A percentile compares a stretch with the other conserved stretches of the same genome.
phyloP scores from a whole-genome alignment of 1,140 invertebrate species.

The Formica selysi region DNA sequence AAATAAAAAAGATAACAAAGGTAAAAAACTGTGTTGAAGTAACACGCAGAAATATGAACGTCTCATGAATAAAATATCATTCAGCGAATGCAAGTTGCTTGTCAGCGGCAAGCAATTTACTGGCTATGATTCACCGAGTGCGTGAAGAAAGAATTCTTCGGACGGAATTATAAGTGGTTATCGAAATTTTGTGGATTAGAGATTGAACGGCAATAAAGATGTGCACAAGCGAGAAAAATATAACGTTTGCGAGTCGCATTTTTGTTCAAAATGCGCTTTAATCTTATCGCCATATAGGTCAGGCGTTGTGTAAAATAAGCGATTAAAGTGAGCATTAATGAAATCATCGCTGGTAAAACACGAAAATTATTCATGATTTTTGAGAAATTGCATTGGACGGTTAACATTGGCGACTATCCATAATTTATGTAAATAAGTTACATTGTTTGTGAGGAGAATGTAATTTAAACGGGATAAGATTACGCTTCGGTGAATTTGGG shows the following conservation, averaged over 20 bases:
- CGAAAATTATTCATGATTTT: neutral
- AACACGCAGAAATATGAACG: constrained; percentile 1
- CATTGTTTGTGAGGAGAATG: constrained; percentile 15
- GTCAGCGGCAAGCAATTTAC: constrained; percentile 61
- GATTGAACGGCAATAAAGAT: neutral
- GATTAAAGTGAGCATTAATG: constrained; percentile 58
- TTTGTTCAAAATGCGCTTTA: constrained; percentile 1
- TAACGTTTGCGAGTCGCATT: constrained; percentile 8
- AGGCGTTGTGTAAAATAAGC: constrained; percentile 59
- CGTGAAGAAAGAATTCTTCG: constrained; percentile 65
- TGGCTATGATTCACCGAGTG: constrained; percentile 65
- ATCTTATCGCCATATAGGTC: constrained; percentile 65
- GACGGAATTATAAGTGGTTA: constrained; percentile 34
- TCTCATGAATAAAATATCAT: constrained; percentile 65
- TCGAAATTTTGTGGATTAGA: neutral
- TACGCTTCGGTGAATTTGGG: neutral
- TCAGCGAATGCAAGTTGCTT: constrained; percentile 14
- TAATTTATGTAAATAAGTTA: neutral
- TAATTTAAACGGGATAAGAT: constrained; percentile 14
- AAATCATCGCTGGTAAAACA: constrained; percentile 42
- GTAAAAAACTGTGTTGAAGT: constrained; percentile 19
- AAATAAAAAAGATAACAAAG: neutral
- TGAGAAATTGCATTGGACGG: neutral
- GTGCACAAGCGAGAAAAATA: neutral
- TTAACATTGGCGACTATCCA: neutral